Evolutionary conservation across 2,797 vertebrate species (phyloP), one percentile per base, ranked within the genome.

Genomic region (Arctocebus calabarensis): DNA sequence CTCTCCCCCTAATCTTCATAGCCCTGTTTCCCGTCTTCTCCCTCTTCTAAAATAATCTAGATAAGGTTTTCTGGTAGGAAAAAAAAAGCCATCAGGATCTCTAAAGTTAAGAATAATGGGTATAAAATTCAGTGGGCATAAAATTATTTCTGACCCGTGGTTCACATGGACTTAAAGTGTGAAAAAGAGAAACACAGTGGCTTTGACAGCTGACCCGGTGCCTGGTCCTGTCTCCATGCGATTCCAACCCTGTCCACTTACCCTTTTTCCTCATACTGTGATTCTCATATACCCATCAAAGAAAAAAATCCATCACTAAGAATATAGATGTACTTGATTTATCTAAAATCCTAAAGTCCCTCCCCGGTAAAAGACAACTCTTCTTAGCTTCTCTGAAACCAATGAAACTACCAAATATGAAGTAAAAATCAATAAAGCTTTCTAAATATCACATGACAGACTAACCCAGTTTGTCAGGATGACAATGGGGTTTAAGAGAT

Each of bases 381-480:
- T 73, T 96, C 81, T 93, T 81, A 77, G 78, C 79, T 59, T 88
- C 82, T 88, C 61, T n/a, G 70, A 91, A 94, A 32, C 70, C 16
- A 93, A 82, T 87, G 34, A 88, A 95, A 84, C n/a, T 92, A 32
- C 8, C 79, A 52, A 92, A 93, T 90, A 86, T 68, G 86, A 93
- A 94, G 6, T 91, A 79, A 94, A 95, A 90, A 85, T 96, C 94
- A 94, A 52, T 96, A 95, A 81, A 57, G 6, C 55, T 83, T 96
- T 93, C 90, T 88, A 92, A 91, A 57, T 90, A 75, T 68, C 55
- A 37, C 55, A 37, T 83, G 55, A 87, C 29, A 88, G 52, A 92
- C 25, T 74, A 96, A 75, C 77, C 79, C 90, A 92, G 61, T 94
- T 96, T 95, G 55, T 90, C 94, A 94, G 32, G 71, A 66, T 91